phyloP scores from a whole-genome alignment of 1,140 invertebrate genomes.

The Drosophila nikananu region DNA sequence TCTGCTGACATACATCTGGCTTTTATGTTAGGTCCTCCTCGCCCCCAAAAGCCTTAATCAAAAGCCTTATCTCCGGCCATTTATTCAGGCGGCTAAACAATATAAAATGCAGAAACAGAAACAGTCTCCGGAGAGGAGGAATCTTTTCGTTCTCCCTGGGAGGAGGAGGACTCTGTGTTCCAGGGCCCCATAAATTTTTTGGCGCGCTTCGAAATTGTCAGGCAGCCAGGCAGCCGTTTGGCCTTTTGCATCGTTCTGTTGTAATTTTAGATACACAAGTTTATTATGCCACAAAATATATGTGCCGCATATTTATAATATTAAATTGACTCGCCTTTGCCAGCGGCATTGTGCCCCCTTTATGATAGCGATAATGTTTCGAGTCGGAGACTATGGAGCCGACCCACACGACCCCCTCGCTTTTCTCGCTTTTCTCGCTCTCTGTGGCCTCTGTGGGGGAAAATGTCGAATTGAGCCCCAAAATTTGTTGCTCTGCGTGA shows the following conservation, averaged over 20 bases:
- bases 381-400: conserved; percentile 12
- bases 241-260: conserved; percentile 53
- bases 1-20: conserved; percentile 10
- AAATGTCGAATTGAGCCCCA: conserved; percentile 22
- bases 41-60: conserved; percentile 55
- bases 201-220: conserved; percentile 74
- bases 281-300: conserved; percentile 83
- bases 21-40: conserved; percentile 18
- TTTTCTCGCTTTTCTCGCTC: neutral
- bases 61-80: conserved; percentile 67
- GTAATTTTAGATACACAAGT: conserved; percentile 83
- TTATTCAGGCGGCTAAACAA: conserved; percentile 71
- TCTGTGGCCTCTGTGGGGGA: neutral
- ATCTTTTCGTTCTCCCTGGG: neutral
- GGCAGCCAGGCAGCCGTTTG: conserved; percentile 21
- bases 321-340: conserved; percentile 69
- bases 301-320: conserved; percentile 79
- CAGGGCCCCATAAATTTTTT: conserved; percentile 74
- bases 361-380: conserved; percentile 71
- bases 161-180: conserved; percentile 12
- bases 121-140: conserved; percentile 3
- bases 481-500: conserved; percentile 52
- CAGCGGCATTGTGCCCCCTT: conserved; percentile 35
- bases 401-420: conserved; percentile 26
- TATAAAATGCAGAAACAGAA: conserved; percentile 73